These are phyloP conservation scores for Hirudo medicinalis DNA, from an alignment of 1,140 invertebrate species.

Conservation along the genomic window DNA sequence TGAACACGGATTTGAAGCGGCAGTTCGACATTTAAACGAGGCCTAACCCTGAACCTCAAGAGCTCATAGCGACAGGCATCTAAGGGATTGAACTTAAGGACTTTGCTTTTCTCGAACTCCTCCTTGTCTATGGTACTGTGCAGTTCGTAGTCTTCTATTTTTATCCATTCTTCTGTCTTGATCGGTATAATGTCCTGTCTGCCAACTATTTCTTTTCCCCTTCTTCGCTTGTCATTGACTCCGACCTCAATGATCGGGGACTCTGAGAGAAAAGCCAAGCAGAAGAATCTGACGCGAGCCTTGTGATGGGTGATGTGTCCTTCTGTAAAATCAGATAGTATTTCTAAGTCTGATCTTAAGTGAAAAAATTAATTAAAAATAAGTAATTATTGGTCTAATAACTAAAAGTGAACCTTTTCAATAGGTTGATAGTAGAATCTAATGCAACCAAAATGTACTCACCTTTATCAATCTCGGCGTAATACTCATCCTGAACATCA, in stretches of 20 bases:
- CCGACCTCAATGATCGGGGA: constrained; percentile 83
- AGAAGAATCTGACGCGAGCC: constrained; percentile 83
- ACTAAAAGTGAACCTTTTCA: background rate
- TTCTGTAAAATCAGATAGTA: constrained; percentile 13
- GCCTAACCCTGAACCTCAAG: constrained; percentile 86
- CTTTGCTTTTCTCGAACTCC: constrained; percentile 75
- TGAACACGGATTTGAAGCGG: constrained; percentile 72
- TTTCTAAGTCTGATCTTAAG: too few species aligned
- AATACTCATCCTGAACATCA: constrained; percentile 87
- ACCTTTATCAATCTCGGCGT: constrained; percentile 75
- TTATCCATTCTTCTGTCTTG: constrained; percentile 97
- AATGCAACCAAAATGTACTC: constrained; percentile 27
- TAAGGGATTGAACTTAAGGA: constrained; percentile 91
- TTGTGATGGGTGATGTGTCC: constrained; percentile 69
- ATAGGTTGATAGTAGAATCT: background rate
- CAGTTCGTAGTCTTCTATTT: constrained; percentile 83
- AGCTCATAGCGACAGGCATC: constrained; percentile 83
- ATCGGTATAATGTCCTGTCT: constrained; percentile 98
- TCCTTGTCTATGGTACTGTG: constrained; percentile 82
- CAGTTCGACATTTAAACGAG: constrained; percentile 88
- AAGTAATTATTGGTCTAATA: too few species aligned
- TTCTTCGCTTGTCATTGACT: constrained; percentile 85
- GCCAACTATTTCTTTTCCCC: constrained; percentile 96
- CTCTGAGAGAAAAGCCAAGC: constrained; percentile 69
- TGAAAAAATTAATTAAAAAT: too few species aligned